A percentile compares a stretch with the other conserved stretches of the same genome.
These are phyloP conservation scores for Pelodiscus sinensis DNA, from an alignment of 2,113 vertebrate species.

Conservation along the genomic window DNA sequence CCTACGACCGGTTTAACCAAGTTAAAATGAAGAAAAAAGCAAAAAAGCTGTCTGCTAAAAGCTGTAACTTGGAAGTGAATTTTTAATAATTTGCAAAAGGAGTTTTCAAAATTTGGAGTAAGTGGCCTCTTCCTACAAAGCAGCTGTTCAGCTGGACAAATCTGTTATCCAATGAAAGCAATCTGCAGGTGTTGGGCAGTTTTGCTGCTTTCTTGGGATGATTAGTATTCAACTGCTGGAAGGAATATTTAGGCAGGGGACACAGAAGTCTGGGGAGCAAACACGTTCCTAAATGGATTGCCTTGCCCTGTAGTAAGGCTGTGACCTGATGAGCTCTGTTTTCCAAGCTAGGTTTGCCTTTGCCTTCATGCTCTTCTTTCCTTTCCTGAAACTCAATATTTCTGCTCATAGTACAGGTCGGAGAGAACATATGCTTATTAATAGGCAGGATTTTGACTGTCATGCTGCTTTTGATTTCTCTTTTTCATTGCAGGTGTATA, in stretches of 20 bases:
- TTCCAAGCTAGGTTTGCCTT: constrained; percentile 18
- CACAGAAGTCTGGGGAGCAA: not conserved
- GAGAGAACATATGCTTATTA: not conserved
- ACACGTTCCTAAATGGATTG: rapidly evolving
- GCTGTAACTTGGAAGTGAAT: not conserved
- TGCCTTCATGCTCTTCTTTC: constrained; percentile 4
- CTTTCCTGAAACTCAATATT: constrained; percentile 26
- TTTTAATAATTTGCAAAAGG: not conserved
- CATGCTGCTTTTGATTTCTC: not conserved
- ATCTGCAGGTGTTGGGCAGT: too few relatives aligned
- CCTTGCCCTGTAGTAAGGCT: not conserved
- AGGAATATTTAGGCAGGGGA: not conserved
- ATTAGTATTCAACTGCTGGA: not conserved
- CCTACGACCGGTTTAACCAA: not conserved
- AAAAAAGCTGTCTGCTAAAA: not conserved
- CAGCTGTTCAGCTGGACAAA: not conserved
- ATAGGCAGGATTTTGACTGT: not conserved
- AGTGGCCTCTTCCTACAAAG: not conserved
- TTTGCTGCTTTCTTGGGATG: not conserved
- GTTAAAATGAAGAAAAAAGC: not conserved
- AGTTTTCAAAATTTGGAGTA: not conserved
- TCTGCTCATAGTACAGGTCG: not conserved
- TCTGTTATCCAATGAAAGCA: not conserved
- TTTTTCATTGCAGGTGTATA: not conserved
- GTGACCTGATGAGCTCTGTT: constrained; percentile 19